Percentiles rank a stretch among this genome's conserved stretches.
Evolutionary conservation across 2,797 vertebrate genomes (phyloP).

Genomic region (Periparus ater): DNA sequence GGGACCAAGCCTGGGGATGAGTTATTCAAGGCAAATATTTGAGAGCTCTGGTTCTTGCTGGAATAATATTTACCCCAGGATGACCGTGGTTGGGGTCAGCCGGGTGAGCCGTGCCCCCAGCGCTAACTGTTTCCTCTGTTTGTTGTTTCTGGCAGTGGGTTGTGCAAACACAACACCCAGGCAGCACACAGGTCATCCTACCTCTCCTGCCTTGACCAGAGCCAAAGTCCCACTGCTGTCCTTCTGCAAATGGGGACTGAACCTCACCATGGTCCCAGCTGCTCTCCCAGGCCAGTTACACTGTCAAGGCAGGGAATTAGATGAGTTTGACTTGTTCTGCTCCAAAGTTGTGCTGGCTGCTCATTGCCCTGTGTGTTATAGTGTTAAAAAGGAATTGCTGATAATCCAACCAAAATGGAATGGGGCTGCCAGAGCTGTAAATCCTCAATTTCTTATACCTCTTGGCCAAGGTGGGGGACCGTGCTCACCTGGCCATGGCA

Average conservation of each 20-base stretch:
- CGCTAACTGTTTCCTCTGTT: neutral
- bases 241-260: neutral
- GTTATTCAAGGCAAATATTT: conserved; percentile 36
- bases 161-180: neutral
- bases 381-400: neutral
- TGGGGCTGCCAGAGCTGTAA: neutral
- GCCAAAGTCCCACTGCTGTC: neutral
- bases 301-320: neutral
- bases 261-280: neutral
- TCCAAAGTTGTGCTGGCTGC: neutral
- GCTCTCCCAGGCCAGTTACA: neutral
- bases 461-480: neutral
- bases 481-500: neutral
- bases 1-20: neutral
- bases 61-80: conserved; percentile 27
- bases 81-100: neutral
- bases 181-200: neutral
- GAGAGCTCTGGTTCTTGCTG: neutral
- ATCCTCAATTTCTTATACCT: neutral
- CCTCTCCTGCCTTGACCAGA: neutral
- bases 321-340: neutral
- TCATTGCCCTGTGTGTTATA: neutral
- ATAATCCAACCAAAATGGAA: neutral
- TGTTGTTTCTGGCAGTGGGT: neutral
- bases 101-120: accelerated